Base-by-base conservation (phyloP, 2,113 vertebrate species). In the Etheostoma spectabile region DNA sequence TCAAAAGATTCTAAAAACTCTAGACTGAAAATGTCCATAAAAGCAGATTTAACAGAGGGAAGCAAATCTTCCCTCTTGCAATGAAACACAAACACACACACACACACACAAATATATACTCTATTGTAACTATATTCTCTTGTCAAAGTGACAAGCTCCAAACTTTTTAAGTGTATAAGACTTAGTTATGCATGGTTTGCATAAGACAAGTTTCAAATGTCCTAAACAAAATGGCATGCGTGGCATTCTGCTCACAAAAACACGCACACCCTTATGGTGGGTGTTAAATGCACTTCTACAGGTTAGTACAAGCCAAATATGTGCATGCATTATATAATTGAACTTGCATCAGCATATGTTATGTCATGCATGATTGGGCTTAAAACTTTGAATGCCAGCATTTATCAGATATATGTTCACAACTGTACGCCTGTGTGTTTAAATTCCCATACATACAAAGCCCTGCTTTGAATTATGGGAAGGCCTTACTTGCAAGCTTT, bases 141-240 rank as follows among this genome's bases (percentile, higher is more conserved):
- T n/a, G n/a, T n/a, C n/a, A n/a, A n/a, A n/a, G n/a, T n/a, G n/a
- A n/a, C n/a, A n/a, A n/a, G n/a, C n/a, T n/a, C n/a, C n/a, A n/a
- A n/a, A n/a, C n/a, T n/a, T n/a, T n/a, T n/a, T n/a, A n/a, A n/a
- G n/a, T n/a, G n/a, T n/a, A n/a, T n/a, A n/a, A n/a, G n/a, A n/a
- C n/a, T n/a, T n/a, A 30, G 27, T 30, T 30, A 30, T 30, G 27
- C 27, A 30, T 30, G 3, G 27, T 30, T 30, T 65, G 46, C 74
- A 63, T 52, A 18, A 21, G 71, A 63, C 46, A 33, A 33, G 27
- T 69, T 85, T 81, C 69, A 84, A 87, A 87, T 82, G 83, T 74
- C 84, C 84, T 18, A 38, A 52, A 68, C 18, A 8, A 57, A 55
- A 62, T 35, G 45, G 42, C 48, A 51, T 27, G 63, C 6, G 48